Evolutionary conservation across 2,797 vertebrate species (phyloP).

Genomic region (Sciaenops ocellatus): DNA sequence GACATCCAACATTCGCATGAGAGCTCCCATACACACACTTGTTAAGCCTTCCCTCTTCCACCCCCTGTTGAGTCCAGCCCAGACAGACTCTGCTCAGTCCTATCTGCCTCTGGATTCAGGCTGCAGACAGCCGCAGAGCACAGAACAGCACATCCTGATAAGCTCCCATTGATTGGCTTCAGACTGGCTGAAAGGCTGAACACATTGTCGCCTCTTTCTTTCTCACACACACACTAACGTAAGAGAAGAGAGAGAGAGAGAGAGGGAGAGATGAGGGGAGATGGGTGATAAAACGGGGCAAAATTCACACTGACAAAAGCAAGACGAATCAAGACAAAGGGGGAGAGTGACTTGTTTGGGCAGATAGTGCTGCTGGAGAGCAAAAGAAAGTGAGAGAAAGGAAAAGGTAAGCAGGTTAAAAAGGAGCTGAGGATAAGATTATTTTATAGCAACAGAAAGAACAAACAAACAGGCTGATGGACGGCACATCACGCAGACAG

Average conservation of each 20-base stretch:
- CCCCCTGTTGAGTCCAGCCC: constrained; percentile 64
- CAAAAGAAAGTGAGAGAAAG: constrained; percentile 13
- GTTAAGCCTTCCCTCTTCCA: constrained; percentile 56
- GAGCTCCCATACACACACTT: constrained; percentile 48
- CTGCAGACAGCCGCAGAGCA: constrained; percentile 63
- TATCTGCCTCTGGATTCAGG: constrained; percentile 63
- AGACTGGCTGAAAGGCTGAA: constrained; percentile 72
- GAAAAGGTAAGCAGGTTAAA: constrained; percentile 40
- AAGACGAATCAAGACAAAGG: constrained; percentile 52
- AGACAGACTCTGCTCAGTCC: constrained; percentile 64
- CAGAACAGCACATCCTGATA: constrained; percentile 73
- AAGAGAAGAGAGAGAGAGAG: constrained; percentile 23
- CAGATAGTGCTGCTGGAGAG: constrained; percentile 40
- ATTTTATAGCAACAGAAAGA: constrained; percentile 19
- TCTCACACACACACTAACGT: constrained; percentile 29
- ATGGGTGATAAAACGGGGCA: constrained; percentile 59
- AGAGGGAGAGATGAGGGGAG: constrained; percentile 25
- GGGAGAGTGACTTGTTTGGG: constrained; percentile 43
- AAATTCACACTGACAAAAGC: constrained; percentile 65
- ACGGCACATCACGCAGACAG: constrained; percentile 45
- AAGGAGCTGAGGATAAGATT: constrained; percentile 26
- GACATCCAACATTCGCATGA: constrained; percentile 38
- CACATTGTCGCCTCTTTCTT: constrained; percentile 60
- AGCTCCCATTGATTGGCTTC: constrained; percentile 77
- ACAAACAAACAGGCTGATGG: constrained; percentile 41